phyloP scores from a whole-genome alignment of 2,888 invertebrate genomes.

The Oligia fasciuncula region DNA sequence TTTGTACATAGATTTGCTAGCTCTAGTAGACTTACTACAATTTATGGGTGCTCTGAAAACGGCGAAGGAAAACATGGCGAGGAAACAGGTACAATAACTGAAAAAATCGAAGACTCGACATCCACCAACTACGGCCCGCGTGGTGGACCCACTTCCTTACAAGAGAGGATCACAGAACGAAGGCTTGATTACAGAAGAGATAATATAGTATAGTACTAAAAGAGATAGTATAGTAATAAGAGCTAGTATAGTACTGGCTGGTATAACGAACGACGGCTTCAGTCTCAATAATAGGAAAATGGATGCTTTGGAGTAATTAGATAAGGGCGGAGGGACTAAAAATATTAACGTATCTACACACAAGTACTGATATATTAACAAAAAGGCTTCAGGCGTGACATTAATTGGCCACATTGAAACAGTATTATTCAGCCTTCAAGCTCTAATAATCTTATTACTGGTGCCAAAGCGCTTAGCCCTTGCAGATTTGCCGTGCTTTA shows the following conservation, averaged over 20 bases:
- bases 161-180: neutral
- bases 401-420: constrained; percentile 35
- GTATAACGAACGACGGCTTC: neutral
- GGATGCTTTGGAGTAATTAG: neutral
- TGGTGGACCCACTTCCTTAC: neutral
- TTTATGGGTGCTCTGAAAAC: neutral
- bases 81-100: neutral
- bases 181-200: neutral
- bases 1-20: constrained; percentile 24
- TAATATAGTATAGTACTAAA: neutral
- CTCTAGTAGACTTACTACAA: neutral
- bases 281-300: neutral
- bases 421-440: constrained; percentile 37
- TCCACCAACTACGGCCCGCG: neutral
- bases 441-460: constrained; percentile 33
- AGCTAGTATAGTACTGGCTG: neutral
- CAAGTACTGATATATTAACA: constrained; percentile 38
- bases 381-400: constrained; percentile 48
- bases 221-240: neutral
- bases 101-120: neutral
- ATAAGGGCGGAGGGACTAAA: neutral
- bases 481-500: constrained; percentile 10
- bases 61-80: neutral
- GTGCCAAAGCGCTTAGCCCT: neutral
- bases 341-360: neutral